These are phyloP conservation scores for Octonoba sinensis DNA, from an alignment of 2,888 invertebrate genomes.

Conservation along the genomic window DNA sequence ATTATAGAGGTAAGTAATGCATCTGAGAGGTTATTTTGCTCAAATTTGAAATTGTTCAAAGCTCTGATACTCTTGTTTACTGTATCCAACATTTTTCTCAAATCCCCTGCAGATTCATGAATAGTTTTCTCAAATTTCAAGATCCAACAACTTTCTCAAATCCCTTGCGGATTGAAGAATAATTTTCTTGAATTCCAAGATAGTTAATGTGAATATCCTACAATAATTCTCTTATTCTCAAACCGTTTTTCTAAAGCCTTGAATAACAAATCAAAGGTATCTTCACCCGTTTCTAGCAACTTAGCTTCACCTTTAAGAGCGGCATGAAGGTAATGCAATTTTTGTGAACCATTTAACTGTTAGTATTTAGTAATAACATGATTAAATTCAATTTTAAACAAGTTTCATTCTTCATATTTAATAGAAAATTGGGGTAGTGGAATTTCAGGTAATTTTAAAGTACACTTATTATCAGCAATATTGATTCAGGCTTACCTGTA, in stretches of 20 bases:
- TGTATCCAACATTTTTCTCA: background rate
- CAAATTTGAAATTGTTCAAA: background rate
- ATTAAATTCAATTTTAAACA: background rate
- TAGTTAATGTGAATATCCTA: too few species aligned
- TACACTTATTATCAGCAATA: too few species aligned
- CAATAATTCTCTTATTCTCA: background rate
- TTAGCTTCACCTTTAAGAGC: conserved; percentile 15
- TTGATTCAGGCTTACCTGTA: too few species aligned
- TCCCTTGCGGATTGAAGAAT: too few species aligned
- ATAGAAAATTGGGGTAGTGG: conserved; percentile 5
- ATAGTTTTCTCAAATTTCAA: too few species aligned
- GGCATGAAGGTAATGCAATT: conserved; percentile 16
- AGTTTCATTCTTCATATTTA: conserved; percentile 5
- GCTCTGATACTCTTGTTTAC: background rate
- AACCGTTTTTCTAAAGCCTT: background rate
- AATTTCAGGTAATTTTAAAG: conserved; percentile 10
- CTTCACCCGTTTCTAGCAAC: conserved; percentile 1
- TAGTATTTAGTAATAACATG: background rate
- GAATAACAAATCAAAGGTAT: conserved; percentile 6
- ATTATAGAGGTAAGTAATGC: background rate
- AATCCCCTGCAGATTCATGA: background rate
- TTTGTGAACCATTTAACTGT: conserved; percentile 14
- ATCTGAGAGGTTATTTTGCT: background rate
- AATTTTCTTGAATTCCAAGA: conserved; percentile 12
- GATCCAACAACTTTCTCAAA: too few species aligned